Evolutionary conservation across 2,797 vertebrate genomes (phyloP), one percentile per base, ranked within the genome.

Genomic region (Pseudochirops cupreus): DNA sequence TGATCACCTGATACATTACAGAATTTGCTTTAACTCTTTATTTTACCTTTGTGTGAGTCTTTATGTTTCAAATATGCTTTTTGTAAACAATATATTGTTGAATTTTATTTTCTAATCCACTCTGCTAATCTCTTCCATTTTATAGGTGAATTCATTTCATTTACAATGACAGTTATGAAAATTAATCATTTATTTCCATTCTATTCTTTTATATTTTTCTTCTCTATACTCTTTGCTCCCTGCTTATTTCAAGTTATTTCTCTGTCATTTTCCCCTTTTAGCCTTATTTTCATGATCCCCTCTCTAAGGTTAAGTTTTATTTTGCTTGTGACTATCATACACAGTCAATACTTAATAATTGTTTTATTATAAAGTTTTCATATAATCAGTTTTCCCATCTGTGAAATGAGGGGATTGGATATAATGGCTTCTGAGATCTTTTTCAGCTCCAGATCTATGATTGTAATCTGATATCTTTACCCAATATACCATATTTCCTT

Each of bases 301-400:
- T 67, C 62, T 62, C 26, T n/a, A n/a, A 67, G 31, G 2, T 67
- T n/a, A 67, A 67, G 13, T 31, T n/a, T n/a, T 67, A n/a, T 74
- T n/a, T 74, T 74, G 5, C n/a, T 74, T 39, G 18, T 39, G n/a
- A 7, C 6, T 39, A 74, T 21, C 14, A 74, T 21, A 74, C 33
- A 74, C n/a, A 21, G 62, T 39, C 33, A 74, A 16, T 67, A 67
- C 16, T 67, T 16, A 74, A n/a, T 74, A n/a, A n/a, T 62, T 3
- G 14, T 7, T 7, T 74, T 74, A 74, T 74, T n/a, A n/a, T 6
- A 18, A 18, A 74, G 18, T 74, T 74, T 74, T n/a, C 33, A 74
- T 1, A 39, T 74, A 4, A 67, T 74, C 33, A 56, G 31, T 93
- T 96, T 95, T 3, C 33, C 90, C 11, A 90, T 91, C 93, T 90